A percentile compares a stretch with the other conserved stretches of the same genome.
Evolutionary conservation across 2,797 vertebrate species (phyloP).

Genomic region (Erethizon dorsatum): DNA sequence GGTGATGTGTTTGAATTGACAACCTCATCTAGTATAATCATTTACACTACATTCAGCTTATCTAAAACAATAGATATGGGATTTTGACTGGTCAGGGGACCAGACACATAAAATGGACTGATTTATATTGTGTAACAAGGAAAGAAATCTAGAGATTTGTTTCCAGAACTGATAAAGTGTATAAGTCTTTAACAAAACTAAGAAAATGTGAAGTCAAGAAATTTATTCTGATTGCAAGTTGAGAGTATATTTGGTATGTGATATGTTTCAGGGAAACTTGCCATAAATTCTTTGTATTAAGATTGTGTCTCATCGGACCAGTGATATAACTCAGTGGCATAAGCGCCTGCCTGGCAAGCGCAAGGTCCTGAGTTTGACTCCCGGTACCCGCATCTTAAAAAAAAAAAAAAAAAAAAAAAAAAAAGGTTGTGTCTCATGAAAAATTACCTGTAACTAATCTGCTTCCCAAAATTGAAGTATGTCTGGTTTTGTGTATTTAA

Average conservation of each 20-base stretch:
- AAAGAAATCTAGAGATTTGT: background rate
- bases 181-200: background rate
- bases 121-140: slow-evolving; percentile 3
- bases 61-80: background rate
- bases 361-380: too few relatives aligned
- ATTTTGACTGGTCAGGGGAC: background rate
- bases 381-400: too few relatives aligned
- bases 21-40: background rate
- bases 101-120: background rate
- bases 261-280: slow-evolving; percentile 1
- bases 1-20: slow-evolving; percentile 1
- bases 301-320: background rate
- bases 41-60: background rate
- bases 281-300: background rate
- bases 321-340: too few relatives aligned
- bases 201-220: background rate
- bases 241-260: background rate
- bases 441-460: background rate
- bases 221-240: background rate
- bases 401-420: too few relatives aligned
- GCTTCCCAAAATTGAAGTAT: background rate
- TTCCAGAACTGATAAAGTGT: background rate
- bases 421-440: slow-evolving; percentile 16
- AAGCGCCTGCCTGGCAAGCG: too few relatives aligned
- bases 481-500: background rate